Conservation (phyloP, 2,113 vertebrate genomes). For the Cinclus cinclus region DNA sequence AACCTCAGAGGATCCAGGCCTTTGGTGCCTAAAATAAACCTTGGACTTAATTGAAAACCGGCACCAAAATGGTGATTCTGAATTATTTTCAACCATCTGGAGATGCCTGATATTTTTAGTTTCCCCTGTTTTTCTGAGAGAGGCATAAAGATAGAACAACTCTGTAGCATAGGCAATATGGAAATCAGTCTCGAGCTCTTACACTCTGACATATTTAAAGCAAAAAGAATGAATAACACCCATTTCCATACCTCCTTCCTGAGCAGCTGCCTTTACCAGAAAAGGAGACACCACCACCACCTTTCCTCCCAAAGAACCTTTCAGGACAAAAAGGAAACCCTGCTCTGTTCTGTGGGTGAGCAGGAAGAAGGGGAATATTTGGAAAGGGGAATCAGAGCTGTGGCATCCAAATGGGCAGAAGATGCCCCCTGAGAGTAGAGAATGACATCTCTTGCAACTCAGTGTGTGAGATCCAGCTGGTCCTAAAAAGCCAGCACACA, state of each 20-base stretch:
- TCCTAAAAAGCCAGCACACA: background rate
- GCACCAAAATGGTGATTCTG: background rate
- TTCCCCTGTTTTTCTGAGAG: conserved; percentile 16
- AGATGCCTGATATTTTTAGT: background rate
- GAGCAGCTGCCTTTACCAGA: background rate
- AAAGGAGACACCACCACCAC: background rate
- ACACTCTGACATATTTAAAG: background rate
- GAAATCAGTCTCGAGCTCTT: conserved; percentile 26
- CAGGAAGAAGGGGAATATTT: background rate
- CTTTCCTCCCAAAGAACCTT: background rate
- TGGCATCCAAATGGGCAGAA: background rate
- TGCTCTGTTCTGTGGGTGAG: background rate
- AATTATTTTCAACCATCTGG: conserved; percentile 3
- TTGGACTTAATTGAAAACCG: background rate
- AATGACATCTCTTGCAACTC: background rate
- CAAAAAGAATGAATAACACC: background rate
- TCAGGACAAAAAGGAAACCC: background rate
- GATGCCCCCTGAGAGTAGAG: background rate
- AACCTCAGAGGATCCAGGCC: background rate
- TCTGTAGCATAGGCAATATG: background rate
- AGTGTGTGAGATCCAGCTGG: background rate
- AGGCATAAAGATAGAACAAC: conserved; percentile 15
- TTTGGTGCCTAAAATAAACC: background rate
- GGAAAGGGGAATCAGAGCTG: background rate
- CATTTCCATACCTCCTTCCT: conserved; percentile 1